phyloP scores from a whole-genome alignment of 2,888 invertebrate genomes.

The Ectemnius continuus region DNA sequence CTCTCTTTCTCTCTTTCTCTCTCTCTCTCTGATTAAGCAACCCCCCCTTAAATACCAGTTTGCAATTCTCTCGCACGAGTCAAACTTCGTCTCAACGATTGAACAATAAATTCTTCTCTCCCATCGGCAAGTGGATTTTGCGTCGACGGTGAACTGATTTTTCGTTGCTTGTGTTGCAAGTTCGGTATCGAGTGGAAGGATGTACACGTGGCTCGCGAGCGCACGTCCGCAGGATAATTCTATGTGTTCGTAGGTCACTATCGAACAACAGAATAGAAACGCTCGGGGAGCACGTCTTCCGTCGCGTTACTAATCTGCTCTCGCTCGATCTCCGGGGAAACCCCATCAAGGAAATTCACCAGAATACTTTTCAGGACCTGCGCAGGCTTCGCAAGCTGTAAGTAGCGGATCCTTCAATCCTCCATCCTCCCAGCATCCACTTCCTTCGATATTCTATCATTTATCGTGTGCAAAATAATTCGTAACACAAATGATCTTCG shows the following conservation, averaged over 20 bases:
- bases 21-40: too few species aligned
- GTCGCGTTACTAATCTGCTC: slow-evolving; percentile 84
- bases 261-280: slow-evolving; percentile 90
- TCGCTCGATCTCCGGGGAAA: slow-evolving; percentile 88
- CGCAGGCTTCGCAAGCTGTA: slow-evolving; percentile 89
- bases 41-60: too few species aligned
- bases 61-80: too few species aligned
- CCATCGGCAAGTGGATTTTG: too few species aligned
- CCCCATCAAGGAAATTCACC: slow-evolving; percentile 71
- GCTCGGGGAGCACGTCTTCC: slow-evolving; percentile 86
- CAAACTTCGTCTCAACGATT: too few species aligned
- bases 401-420: slow-evolving; percentile 76
- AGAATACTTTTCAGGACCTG: slow-evolving; percentile 80
- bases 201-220: background rate
- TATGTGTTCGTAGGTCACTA: slow-evolving; percentile 82
- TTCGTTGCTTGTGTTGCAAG: background rate
- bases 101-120: too few species aligned
- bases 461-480: too few species aligned
- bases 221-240: background rate
- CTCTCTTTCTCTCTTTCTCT: too few species aligned
- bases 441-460: background rate
- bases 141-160: background rate
- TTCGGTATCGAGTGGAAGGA: background rate
- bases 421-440: background rate
- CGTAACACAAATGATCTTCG: too few species aligned